Conservation (phyloP, 2,113 vertebrate species). For the Sapayoa aenigma region DNA sequence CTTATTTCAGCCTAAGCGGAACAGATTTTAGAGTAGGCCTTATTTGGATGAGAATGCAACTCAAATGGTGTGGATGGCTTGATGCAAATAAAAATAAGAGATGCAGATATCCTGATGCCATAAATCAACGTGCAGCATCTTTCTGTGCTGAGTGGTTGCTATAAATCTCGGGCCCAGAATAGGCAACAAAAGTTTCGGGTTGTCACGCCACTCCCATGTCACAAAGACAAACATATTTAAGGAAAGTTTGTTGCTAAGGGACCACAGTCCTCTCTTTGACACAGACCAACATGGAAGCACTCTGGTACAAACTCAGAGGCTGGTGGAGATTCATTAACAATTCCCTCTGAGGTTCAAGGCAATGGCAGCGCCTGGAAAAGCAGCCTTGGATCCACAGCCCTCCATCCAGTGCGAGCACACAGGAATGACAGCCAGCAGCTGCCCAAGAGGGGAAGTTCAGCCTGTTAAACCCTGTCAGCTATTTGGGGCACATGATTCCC, state of each 20-base stretch:
- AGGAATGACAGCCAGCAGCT: background rate
- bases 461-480: background rate
- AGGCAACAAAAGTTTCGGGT: background rate
- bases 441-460: background rate
- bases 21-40: constrained; percentile 2
- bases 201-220: background rate
- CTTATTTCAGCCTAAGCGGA: constrained; percentile 4
- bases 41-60: constrained; percentile 34
- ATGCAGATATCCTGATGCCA: constrained; percentile 1
- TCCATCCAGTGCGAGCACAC: background rate
- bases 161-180: constrained; percentile 28
- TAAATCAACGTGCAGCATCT: constrained; percentile 28
- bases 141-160: background rate
- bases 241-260: background rate
- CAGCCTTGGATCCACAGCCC: background rate
- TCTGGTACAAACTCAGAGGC: background rate
- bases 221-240: background rate
- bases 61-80: background rate
- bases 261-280: background rate
- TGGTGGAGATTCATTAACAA: background rate
- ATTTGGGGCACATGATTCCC: background rate
- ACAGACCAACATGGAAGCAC: background rate
- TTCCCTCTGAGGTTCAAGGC: background rate
- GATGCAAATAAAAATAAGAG: constrained; percentile 43
- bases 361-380: background rate